Evolutionary conservation across 2,113 vertebrate genomes (phyloP), one percentile per base, ranked within the genome.

Genomic region (Psittacara wagleri): DNA sequence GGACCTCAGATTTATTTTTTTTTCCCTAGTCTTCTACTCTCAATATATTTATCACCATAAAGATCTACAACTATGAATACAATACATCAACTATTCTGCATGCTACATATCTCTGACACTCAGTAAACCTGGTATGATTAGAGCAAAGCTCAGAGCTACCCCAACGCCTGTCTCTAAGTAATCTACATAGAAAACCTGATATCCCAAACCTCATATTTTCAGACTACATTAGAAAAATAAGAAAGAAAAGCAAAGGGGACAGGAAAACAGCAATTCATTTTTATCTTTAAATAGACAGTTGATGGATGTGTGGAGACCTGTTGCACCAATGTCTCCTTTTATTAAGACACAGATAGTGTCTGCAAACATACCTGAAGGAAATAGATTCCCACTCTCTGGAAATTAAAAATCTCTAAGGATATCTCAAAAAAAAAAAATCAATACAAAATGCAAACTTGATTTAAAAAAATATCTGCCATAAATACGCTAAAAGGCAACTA

Each of bases 341-440:
- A 96, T 67, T 41, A 90, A 90, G 63, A 76, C n/a, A 25, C 41
- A 88, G 41, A 80, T 29, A 73, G 31, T 12, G 4, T 67, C 75
- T 66, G 59, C 41, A 94, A 85, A 87, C n/a, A 69, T 29, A 95
- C n/a, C 61, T 51, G 43, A 74, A 90, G 29, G 39, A 88, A 74
- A 92, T 11, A 77, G 25, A 84, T 82, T 82, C 43, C 18, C 35
- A 68, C 10, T 48, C 17, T 83, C 62, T 83, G 37, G 72, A 95
- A 94, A 95, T 87, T 73, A 95, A 95, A 94, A 82, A 69, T 48
- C 35, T 68, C 68, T 49, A 92, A 51, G 62, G 15, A 79, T 37
- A 73, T 39, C 22, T 68, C 69, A 77, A 52, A 85, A 90, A 85
- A 77, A 90, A 85, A 93, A 44, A 96, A 95, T 63, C 63, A 85